Conservation (phyloP, 2,113 vertebrate genomes). For the Mungos mungo region DNA sequence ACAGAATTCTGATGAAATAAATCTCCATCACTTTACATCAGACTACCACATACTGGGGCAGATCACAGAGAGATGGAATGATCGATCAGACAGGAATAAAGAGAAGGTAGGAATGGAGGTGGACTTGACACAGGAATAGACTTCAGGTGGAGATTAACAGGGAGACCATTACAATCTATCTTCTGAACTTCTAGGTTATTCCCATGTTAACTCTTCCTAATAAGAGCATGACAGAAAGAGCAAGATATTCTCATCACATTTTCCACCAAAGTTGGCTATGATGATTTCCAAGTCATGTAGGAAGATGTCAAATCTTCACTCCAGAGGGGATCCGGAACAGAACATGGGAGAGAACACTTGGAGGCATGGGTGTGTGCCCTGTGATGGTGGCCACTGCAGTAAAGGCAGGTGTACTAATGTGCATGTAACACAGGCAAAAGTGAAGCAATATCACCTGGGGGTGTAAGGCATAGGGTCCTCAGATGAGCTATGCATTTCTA, state of each 20-base stretch:
- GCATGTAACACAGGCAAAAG: not conserved
- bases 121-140: not conserved
- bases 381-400: not conserved
- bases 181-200: conserved; percentile 3
- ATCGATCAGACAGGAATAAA: not conserved
- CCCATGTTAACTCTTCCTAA: not conserved
- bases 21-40: not conserved
- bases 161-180: not conserved
- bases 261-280: not conserved
- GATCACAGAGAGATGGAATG: not conserved
- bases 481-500: not conserved
- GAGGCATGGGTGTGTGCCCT: not conserved
- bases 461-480: not conserved
- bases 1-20: not conserved
- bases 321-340: not conserved
- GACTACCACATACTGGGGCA: not conserved
- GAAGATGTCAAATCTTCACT: not conserved
- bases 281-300: not conserved
- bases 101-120: not conserved
- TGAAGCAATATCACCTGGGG: not conserved
- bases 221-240: not conserved
- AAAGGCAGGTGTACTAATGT: not conserved
- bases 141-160: not conserved
- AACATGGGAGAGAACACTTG: not conserved
- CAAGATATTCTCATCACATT: not conserved